These are phyloP conservation scores for Tetramorium simillimum DNA, from an alignment of 1,140 invertebrate genomes.

Conservation along the genomic window DNA sequence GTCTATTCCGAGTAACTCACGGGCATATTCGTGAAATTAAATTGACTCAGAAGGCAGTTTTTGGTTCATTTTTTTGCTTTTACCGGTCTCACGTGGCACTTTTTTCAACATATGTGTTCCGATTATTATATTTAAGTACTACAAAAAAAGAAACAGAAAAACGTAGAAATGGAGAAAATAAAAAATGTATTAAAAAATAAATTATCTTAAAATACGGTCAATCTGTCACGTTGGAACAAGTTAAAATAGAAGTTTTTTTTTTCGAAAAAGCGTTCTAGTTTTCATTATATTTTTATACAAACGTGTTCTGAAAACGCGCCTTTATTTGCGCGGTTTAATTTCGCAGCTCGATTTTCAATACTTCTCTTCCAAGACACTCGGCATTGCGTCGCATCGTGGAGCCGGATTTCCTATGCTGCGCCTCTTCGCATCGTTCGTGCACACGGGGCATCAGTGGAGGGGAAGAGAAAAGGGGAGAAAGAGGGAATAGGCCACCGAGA, in stretches of 20 bases:
- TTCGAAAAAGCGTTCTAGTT: not conserved
- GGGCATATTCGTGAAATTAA: not conserved
- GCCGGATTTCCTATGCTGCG: slow-evolving; percentile 22
- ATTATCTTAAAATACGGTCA: not conserved
- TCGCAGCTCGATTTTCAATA: slow-evolving; percentile 10
- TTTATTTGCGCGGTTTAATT: not conserved
- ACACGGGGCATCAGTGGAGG: not conserved
- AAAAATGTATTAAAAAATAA: not conserved
- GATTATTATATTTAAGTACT: not conserved
- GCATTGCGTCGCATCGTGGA: not conserved
- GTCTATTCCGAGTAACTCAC: not conserved
- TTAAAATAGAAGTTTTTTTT: not conserved
- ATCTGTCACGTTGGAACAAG: not conserved
- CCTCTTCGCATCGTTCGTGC: slow-evolving; percentile 40
- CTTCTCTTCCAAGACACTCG: not conserved
- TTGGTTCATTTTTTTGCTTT: not conserved
- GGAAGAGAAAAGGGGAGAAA: not conserved
- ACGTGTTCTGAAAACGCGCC: not conserved
- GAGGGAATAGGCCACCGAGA: slow-evolving; percentile 69
- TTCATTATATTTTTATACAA: not conserved
- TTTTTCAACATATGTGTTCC: not conserved
- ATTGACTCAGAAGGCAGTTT: not conserved
- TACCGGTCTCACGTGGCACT: not conserved
- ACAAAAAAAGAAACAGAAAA: not conserved
- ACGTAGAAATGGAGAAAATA: not conserved